Conservation (phyloP, 2,113 vertebrate species). For the Grallaria varia region DNA sequence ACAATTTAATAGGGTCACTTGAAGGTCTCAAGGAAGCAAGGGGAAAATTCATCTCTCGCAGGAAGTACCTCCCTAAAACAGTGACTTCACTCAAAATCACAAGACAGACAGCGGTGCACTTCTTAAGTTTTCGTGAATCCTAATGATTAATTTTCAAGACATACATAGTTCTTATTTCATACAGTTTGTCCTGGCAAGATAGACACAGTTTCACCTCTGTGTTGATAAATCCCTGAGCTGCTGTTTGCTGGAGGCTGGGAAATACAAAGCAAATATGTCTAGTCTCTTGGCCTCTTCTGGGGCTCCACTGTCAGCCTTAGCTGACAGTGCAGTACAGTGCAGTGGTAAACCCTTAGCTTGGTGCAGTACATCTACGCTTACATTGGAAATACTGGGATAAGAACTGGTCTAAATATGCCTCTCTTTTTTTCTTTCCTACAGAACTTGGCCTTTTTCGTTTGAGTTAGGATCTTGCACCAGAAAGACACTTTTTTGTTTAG, state of each 20-base stretch:
- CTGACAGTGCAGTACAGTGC: too few relatives aligned
- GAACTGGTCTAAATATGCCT: neutral
- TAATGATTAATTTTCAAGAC: neutral
- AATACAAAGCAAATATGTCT: neutral
- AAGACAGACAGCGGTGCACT: neutral
- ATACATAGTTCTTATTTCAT: neutral
- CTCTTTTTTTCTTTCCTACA: neutral
- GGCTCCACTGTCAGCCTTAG: neutral
- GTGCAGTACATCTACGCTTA: neutral
- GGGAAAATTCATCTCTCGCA: neutral
- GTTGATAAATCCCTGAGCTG: neutral
- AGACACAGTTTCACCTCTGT: neutral
- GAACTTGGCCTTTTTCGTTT: neutral
- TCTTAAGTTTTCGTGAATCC: neutral
- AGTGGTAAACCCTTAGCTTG: neutral
- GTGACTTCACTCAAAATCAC: neutral
- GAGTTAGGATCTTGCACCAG: neutral
- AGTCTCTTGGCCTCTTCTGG: neutral
- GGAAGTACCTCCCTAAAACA: neutral
- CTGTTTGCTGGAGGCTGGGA: neutral
- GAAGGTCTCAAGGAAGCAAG: neutral
- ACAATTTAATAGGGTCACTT: conserved; percentile 15
- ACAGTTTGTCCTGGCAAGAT: neutral
- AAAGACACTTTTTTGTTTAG: neutral
- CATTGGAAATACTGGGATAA: neutral